A percentile compares a stretch with the other conserved stretches of the same genome.
Evolutionary conservation across 2,888 invertebrate genomes (phyloP).

Genomic region (Drosophila setosimentum): DNA sequence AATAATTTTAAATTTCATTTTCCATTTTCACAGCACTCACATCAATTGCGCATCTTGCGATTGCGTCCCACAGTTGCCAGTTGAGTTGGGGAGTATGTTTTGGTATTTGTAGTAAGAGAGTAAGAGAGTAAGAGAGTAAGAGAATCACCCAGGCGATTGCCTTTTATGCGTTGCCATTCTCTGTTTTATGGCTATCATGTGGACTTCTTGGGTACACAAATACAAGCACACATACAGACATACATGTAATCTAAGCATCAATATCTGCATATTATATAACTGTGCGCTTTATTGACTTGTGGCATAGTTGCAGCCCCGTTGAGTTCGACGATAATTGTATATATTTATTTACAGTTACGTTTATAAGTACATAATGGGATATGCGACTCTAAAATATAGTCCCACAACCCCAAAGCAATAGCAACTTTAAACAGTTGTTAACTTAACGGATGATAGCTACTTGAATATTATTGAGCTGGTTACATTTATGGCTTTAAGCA

Average conservation of each 20-base stretch:
- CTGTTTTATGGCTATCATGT: slow-evolving; percentile 55
- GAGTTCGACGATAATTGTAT: neutral
- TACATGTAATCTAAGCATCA: slow-evolving; percentile 16
- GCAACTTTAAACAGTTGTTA: neutral
- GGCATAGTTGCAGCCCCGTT: slow-evolving; percentile 13
- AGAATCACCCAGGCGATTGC: slow-evolving; percentile 49
- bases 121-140: too few relatives aligned
- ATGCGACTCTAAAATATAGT: neutral
- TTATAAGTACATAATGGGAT: neutral
- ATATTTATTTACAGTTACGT: neutral
- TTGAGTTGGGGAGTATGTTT: neutral
- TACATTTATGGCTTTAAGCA: neutral
- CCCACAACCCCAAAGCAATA: neutral
- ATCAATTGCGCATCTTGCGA: slow-evolving; percentile 56
- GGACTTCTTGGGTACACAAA: slow-evolving; percentile 36
- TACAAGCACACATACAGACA: neutral
- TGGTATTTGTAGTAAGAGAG: neutral
- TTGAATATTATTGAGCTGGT: neutral
- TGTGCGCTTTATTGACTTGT: slow-evolving; percentile 26
- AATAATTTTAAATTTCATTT: slow-evolving; percentile 80
- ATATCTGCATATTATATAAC: slow-evolving; percentile 51
- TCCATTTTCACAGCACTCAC: slow-evolving; percentile 69
- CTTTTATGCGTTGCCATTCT: slow-evolving; percentile 58
- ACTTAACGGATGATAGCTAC: neutral
- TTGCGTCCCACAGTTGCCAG: neutral